phyloP scores from a whole-genome alignment of 2,888 invertebrate genomes.

The Anagyrus pseudococci region DNA sequence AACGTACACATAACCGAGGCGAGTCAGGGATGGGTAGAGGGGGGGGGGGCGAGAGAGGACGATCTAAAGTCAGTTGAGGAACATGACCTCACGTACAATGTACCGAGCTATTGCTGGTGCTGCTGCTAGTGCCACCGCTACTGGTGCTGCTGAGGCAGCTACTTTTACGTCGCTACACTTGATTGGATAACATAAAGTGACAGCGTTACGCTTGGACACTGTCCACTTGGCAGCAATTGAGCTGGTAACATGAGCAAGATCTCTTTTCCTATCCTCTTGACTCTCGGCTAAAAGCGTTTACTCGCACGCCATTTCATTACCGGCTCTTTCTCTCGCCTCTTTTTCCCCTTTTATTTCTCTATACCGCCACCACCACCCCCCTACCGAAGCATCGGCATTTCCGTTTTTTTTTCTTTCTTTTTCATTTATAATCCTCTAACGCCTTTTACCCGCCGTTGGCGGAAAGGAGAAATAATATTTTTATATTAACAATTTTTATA shows the following conservation, averaged over 20 bases:
- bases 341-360: conserved; percentile 5
- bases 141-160: conserved; percentile 46
- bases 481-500: too few species aligned
- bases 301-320: conserved; percentile 12
- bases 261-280: conserved; percentile 28
- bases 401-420: too few species aligned
- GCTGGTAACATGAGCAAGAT: conserved; percentile 25
- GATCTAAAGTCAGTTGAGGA: conserved; percentile 8
- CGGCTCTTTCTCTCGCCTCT: background rate
- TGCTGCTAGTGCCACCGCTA: conserved; percentile 32
- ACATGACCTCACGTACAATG: conserved; percentile 34
- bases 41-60: background rate
- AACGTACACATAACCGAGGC: too few species aligned
- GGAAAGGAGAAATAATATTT: too few species aligned
- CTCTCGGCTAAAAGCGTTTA: conserved; percentile 20
- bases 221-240: conserved; percentile 49
- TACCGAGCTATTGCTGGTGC: too few species aligned
- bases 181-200: conserved; percentile 50
- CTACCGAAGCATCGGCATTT: too few species aligned
- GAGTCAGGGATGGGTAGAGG: conserved; percentile 15
- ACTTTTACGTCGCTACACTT: conserved; percentile 48
- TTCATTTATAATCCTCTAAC: too few species aligned
- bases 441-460: too few species aligned
- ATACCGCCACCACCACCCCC: background rate
- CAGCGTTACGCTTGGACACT: conserved; percentile 47